Conservation (phyloP, 1,140 invertebrate genomes). For the Scaptomyza hsui region DNA sequence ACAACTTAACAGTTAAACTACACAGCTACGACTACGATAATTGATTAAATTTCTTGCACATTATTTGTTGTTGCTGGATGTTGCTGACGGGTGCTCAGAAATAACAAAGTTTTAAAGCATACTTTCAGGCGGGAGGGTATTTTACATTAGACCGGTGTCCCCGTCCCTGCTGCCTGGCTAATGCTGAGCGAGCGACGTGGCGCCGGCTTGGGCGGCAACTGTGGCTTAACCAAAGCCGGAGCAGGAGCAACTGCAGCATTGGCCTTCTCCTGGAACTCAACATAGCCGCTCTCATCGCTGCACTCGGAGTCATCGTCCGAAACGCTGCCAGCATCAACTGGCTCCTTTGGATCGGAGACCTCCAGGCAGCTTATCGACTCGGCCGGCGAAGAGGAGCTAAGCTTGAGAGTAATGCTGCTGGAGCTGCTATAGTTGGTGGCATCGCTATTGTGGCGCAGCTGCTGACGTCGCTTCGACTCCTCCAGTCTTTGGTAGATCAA, state of each 20-base stretch:
- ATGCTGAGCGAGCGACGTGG: constrained; percentile 63
- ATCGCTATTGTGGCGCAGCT: constrained; percentile 71
- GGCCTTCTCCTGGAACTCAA: constrained; percentile 83
- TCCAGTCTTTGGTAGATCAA: constrained; percentile 83
- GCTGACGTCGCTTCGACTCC: constrained; percentile 50
- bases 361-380: constrained; percentile 46
- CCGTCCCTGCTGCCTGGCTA: constrained; percentile 25
- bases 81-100: constrained; percentile 68
- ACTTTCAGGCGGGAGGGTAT: constrained; percentile 27
- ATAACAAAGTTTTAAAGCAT: constrained; percentile 76
- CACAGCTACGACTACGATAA: constrained; percentile 50
- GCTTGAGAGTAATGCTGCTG: constrained; percentile 79
- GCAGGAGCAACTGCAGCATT: constrained; percentile 20
- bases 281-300: constrained; percentile 86
- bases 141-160: constrained; percentile 36
- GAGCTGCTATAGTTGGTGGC: constrained; percentile 79
- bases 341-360: constrained; percentile 35
- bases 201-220: constrained; percentile 74
- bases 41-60: constrained; percentile 65
- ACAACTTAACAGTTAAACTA: constrained; percentile 44
- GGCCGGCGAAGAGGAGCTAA: constrained; percentile 44
- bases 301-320: constrained; percentile 73
- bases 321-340: constrained; percentile 16
- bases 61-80: constrained; percentile 1
- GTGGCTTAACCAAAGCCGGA: constrained; percentile 49